Percentiles rank a stretch among this genome's conserved stretches.
Conservation (phyloP, 2,797 vertebrate species). For the Sphaeramia orbicularis region DNA sequence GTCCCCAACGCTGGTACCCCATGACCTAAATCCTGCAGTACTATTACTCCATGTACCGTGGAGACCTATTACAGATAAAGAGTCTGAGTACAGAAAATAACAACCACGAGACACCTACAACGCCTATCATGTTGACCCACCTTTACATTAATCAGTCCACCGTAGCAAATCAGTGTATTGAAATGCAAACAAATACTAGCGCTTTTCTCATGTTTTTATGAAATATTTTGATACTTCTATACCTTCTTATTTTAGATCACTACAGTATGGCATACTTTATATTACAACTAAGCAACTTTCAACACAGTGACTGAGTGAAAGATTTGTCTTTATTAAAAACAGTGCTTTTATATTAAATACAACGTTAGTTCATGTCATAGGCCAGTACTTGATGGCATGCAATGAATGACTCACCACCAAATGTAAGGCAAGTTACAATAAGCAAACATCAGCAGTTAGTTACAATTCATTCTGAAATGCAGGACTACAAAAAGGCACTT, state of each 20-base stretch:
- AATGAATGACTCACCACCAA: constrained; percentile 49
- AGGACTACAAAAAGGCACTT: constrained; percentile 82
- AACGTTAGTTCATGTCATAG: constrained; percentile 41
- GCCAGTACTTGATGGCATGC: constrained; percentile 46
- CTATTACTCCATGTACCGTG: constrained; percentile 5
- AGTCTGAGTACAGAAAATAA: constrained; percentile 3
- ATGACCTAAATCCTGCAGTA: constrained; percentile 13
- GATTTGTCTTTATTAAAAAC: constrained; percentile 69
- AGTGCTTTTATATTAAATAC: constrained; percentile 43
- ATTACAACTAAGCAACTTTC: background rate
- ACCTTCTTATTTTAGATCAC: too few relatives aligned
- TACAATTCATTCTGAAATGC: constrained; percentile 57
- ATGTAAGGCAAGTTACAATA: constrained; percentile 60
- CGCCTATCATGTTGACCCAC: background rate
- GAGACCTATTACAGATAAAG: constrained; percentile 19
- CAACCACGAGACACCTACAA: background rate
- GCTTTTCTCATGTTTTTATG: too few relatives aligned
- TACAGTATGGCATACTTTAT: background rate
- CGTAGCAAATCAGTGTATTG: background rate
- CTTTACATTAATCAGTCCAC: background rate
- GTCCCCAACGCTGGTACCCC: constrained; percentile 9
- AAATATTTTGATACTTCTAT: too few relatives aligned
- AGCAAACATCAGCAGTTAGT: constrained; percentile 53
- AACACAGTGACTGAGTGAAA: constrained; percentile 11
- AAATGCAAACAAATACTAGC: too few relatives aligned